Conservation (phyloP, 2,797 vertebrate species). For the Cossypha dichroa region DNA sequence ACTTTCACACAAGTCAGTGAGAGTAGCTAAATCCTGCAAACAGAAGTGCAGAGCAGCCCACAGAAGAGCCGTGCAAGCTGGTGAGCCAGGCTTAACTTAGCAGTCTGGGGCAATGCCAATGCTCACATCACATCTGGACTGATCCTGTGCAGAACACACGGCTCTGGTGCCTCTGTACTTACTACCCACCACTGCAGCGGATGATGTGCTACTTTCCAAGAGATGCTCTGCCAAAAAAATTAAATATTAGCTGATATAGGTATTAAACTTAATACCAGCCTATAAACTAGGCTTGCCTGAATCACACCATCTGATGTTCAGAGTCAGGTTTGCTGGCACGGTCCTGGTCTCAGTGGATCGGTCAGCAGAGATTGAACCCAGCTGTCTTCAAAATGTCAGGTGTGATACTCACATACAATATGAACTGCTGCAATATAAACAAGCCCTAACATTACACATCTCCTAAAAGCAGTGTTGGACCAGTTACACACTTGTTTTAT, state of each 20-base stretch:
- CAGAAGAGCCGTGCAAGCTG: background rate
- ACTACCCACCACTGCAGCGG: background rate
- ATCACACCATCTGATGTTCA: conserved; percentile 17
- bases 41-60: background rate
- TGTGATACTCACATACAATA: conserved; percentile 29
- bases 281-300: conserved; percentile 1
- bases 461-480: conserved; percentile 49
- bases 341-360: background rate
- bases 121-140: conserved; percentile 6
- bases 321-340: conserved; percentile 25
- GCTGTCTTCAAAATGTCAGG: conserved; percentile 41
- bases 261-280: conserved; percentile 27
- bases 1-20: background rate
- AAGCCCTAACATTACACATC: conserved; percentile 34
- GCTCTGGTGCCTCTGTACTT: background rate
- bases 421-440: conserved; percentile 40
- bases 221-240: background rate
- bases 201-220: conserved; percentile 11
- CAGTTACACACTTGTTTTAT: conserved; percentile 48
- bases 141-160: background rate
- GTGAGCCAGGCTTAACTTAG: background rate
- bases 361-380: conserved; percentile 47
- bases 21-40: background rate
- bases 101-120: conserved; percentile 7
- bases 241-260: conserved; percentile 26